Percentiles rank a stretch among this genome's conserved stretches.
Conservation (phyloP, 2,113 vertebrate genomes). For the Indicator maculatus region DNA sequence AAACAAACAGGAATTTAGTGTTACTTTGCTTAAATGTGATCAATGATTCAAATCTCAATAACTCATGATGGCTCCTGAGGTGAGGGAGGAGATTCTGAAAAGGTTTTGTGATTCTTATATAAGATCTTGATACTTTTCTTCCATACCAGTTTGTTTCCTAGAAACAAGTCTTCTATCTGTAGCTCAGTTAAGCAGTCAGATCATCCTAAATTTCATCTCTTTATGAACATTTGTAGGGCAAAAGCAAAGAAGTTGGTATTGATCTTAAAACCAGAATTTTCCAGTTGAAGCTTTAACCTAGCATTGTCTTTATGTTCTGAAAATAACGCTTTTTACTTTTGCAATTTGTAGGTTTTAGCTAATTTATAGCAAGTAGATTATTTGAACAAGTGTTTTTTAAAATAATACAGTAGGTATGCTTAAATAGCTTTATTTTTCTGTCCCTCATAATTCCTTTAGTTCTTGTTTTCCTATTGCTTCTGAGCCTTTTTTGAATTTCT, state of each 20-base stretch:
- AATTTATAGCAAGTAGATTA: neutral
- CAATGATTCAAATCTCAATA: neutral
- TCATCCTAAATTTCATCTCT: neutral
- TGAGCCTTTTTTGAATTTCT: neutral
- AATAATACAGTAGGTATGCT: neutral
- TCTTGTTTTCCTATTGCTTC: neutral
- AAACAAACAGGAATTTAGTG: neutral
- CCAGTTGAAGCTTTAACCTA: neutral
- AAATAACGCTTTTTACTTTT: neutral
- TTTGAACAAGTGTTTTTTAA: neutral
- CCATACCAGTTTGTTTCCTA: neutral
- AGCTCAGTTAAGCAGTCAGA: neutral
- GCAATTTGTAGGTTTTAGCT: neutral
- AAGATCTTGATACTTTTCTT: neutral
- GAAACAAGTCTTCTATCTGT: neutral
- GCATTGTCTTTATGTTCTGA: neutral
- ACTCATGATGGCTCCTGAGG: fast-evolving
- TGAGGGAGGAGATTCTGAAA: neutral
- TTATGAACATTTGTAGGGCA: neutral
- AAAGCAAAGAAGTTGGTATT: neutral
- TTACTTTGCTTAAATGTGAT: neutral
- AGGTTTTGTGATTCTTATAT: neutral
- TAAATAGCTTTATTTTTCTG: neutral
- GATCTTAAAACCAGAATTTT: neutral
- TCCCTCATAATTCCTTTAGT: neutral